Percentiles rank a stretch among this genome's conserved stretches.
Evolutionary conservation across 2,797 vertebrate genomes (phyloP).

Genomic region (Macrochelys suwanniensis): DNA sequence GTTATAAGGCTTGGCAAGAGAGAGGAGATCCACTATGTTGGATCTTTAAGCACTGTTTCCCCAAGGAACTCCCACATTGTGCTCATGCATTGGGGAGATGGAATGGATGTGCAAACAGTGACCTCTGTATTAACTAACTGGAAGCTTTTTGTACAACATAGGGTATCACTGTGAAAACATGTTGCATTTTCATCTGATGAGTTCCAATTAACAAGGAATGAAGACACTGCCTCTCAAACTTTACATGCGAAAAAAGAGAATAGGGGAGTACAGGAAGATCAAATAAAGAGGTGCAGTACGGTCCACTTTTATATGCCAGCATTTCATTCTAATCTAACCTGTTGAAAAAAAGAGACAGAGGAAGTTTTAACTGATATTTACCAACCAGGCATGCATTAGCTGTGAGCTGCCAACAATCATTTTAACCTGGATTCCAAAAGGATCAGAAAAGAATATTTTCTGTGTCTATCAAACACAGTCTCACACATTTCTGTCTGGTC

Average conservation of each 20-base stretch:
- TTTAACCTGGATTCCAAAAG: constrained; percentile 17
- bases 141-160: not conserved
- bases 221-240: not conserved
- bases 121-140: not conserved
- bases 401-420: constrained; percentile 7
- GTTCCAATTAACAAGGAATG: not conserved
- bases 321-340: not conserved
- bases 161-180: not conserved
- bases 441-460: not conserved
- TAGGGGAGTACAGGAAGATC: not conserved
- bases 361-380: not conserved
- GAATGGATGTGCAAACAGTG: not conserved
- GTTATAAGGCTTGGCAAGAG: not conserved
- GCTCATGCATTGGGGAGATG: not conserved
- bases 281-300: not conserved
- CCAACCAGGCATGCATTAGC: constrained; percentile 5
- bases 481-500: constrained; percentile 4
- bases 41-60: not conserved
- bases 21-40: not conserved
- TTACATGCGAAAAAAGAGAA: not conserved
- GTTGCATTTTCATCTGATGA: not conserved
- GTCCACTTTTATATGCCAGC: not conserved
- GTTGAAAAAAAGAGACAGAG: not conserved
- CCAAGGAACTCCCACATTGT: not conserved
- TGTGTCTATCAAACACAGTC: not conserved